A percentile compares a stretch with the other conserved stretches of the same genome.
Evolutionary conservation across 2,888 invertebrate genomes (phyloP).

Genomic region (Acanthosepion lycidas): DNA sequence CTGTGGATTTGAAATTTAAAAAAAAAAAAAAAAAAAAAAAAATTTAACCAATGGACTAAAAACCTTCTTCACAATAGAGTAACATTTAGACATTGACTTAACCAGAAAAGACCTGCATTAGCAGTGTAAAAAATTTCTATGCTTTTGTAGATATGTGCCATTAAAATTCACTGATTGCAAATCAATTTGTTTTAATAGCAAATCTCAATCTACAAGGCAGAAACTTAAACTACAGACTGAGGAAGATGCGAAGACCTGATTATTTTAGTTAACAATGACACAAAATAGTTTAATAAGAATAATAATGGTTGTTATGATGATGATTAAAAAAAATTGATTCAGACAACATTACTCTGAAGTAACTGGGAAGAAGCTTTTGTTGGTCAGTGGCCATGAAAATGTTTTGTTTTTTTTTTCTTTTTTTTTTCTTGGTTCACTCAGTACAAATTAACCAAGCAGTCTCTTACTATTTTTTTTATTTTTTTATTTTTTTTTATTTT

Average conservation of each 20-base stretch:
- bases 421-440: background rate
- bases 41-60: too few relatives aligned
- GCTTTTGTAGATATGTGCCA: background rate
- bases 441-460: background rate
- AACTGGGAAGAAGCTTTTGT: conserved; percentile 11
- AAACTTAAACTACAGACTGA: background rate
- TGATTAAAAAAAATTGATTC: background rate
- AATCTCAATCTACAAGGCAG: background rate
- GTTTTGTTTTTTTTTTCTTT: background rate
- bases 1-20: background rate
- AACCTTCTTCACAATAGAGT: background rate
- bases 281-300: background rate
- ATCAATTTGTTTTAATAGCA: too few relatives aligned
- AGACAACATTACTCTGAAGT: conserved; percentile 33
- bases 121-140: background rate
- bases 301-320: background rate
- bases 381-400: background rate
- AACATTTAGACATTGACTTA: conserved; percentile 33
- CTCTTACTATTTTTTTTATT: background rate
- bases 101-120: background rate
- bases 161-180: background rate
- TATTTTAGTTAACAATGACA: conserved; percentile 2
- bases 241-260: background rate
- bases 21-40: too few relatives aligned
- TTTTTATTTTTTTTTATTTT: background rate